Percentiles rank a stretch among this genome's conserved stretches.
phyloP scores from a whole-genome alignment of 2,888 invertebrate species.

The Dorcus hopei region DNA sequence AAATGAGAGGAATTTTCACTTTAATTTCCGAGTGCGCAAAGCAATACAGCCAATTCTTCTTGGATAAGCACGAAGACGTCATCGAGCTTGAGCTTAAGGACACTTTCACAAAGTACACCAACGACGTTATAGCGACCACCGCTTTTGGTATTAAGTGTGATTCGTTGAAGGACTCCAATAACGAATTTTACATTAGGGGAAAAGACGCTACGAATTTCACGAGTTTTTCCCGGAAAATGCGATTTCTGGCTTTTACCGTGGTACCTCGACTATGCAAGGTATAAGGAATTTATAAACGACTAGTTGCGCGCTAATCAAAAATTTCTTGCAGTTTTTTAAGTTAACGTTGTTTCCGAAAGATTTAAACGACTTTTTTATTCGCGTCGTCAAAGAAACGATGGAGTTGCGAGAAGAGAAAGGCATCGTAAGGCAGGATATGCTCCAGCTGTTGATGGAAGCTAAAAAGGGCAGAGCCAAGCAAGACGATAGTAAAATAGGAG shows the following conservation, averaged over 20 bases:
- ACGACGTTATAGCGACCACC: slow-evolving; percentile 55
- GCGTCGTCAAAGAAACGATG: slow-evolving; percentile 12
- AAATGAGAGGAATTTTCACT: slow-evolving; percentile 41
- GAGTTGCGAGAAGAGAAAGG: slow-evolving; percentile 45
- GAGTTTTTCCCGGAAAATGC: slow-evolving; percentile 44
- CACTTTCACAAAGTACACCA: slow-evolving; percentile 50
- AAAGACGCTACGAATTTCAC: slow-evolving; percentile 36
- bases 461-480: slow-evolving; percentile 37
- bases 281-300: background rate
- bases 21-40: slow-evolving; percentile 32
- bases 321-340: background rate
- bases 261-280: slow-evolving; percentile 14
- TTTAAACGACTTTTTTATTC: slow-evolving; percentile 9
- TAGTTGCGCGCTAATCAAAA: background rate
- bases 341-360: slow-evolving; percentile 6
- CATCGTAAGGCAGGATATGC: slow-evolving; percentile 55
- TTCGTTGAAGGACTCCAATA: slow-evolving; percentile 51
- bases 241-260: slow-evolving; percentile 6
- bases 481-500: background rate
- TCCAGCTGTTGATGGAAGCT: slow-evolving; percentile 54
- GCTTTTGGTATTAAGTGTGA: slow-evolving; percentile 56
- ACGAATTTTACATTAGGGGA: slow-evolving; percentile 12
- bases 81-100: slow-evolving; percentile 48
- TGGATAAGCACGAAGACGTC: slow-evolving; percentile 22
- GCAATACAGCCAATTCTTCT: slow-evolving; percentile 30